Evolutionary conservation across 2,888 invertebrate genomes (phyloP).

Genomic region (Trichopoda pennipes): DNA sequence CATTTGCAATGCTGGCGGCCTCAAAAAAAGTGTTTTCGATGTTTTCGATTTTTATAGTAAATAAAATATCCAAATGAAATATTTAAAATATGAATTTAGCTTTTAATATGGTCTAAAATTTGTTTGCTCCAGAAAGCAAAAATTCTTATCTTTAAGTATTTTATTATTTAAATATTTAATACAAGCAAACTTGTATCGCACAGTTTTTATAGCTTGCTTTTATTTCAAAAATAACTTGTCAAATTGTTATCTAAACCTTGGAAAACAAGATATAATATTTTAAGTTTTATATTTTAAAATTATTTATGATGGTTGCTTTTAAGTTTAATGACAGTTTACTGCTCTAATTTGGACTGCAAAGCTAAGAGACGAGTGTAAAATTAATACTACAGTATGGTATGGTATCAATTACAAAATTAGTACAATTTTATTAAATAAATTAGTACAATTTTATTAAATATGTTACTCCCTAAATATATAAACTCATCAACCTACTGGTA

Average conservation of each 20-base stretch:
- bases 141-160: slow-evolving; percentile 24
- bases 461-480: too few relatives aligned
- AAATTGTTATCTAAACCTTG: slow-evolving; percentile 36
- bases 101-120: background rate
- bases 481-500: too few relatives aligned
- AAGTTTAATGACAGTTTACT: slow-evolving; percentile 13
- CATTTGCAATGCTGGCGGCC: too few relatives aligned
- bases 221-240: slow-evolving; percentile 20
- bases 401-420: too few relatives aligned
- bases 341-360: background rate
- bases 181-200: background rate
- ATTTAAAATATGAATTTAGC: background rate
- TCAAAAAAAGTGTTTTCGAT: too few relatives aligned
- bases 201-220: slow-evolving; percentile 15
- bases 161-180: slow-evolving; percentile 5
- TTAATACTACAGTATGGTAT: too few relatives aligned
- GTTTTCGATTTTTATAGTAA: too few relatives aligned
- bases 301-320: slow-evolving; percentile 1
- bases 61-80: background rate
- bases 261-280: slow-evolving; percentile 22
- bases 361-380: too few relatives aligned
- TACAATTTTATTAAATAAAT: too few relatives aligned
- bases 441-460: too few relatives aligned
- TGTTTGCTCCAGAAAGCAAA: background rate
- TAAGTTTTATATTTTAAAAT: slow-evolving; percentile 21